A percentile compares a stretch with the other conserved stretches of the same genome.
Conservation (phyloP, 2,888 invertebrate genomes). For the Perizoma flavofasciatum region DNA sequence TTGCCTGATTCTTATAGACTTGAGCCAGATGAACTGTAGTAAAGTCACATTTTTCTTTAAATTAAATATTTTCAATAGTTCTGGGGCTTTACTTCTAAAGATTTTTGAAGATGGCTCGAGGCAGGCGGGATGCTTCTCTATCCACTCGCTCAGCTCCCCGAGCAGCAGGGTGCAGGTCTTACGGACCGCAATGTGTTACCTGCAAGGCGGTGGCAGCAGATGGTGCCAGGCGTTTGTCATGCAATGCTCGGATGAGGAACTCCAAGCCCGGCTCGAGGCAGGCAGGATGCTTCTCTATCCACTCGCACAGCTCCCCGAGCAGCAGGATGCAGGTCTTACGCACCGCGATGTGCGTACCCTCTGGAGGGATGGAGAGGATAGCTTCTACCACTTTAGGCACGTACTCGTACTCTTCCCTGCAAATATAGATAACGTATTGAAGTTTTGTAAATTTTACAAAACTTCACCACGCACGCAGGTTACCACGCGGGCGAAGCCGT, state of each 20-base stretch:
- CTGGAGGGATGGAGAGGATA: slow-evolving; percentile 93
- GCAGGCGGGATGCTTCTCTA: slow-evolving; percentile 92
- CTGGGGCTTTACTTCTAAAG: too few species aligned
- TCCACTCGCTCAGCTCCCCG: slow-evolving; percentile 98
- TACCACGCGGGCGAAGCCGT: too few species aligned
- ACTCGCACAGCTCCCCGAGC: slow-evolving; percentile 96
- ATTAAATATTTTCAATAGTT: too few species aligned
- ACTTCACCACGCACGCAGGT: too few species aligned
- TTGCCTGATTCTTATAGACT: too few species aligned
- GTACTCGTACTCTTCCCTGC: slow-evolving; percentile 94
- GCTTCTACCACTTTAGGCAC: slow-evolving; percentile 97
- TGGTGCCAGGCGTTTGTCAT: slow-evolving; percentile 88
- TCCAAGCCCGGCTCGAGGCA: slow-evolving; percentile 92
- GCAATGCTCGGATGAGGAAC: slow-evolving; percentile 86
- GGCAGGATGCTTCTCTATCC: slow-evolving; percentile 95
- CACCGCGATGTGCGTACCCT: slow-evolving; percentile 93
- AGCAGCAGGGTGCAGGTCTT: slow-evolving; percentile 94
- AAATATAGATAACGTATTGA: neutral
- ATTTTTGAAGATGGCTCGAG: slow-evolving; percentile 81
- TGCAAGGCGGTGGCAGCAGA: slow-evolving; percentile 94
- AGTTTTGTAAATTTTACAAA: too few species aligned
- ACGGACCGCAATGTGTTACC: slow-evolving; percentile 89
- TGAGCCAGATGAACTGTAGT: too few species aligned
- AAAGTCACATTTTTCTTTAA: too few species aligned
- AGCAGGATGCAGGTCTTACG: slow-evolving; percentile 94